Percentiles rank a stretch among this genome's conserved stretches.
These are phyloP conservation scores for Zoroaster sp. DNA, from an alignment of 53 echinoderm and acorn worm species.

Conservation along the genomic window DNA sequence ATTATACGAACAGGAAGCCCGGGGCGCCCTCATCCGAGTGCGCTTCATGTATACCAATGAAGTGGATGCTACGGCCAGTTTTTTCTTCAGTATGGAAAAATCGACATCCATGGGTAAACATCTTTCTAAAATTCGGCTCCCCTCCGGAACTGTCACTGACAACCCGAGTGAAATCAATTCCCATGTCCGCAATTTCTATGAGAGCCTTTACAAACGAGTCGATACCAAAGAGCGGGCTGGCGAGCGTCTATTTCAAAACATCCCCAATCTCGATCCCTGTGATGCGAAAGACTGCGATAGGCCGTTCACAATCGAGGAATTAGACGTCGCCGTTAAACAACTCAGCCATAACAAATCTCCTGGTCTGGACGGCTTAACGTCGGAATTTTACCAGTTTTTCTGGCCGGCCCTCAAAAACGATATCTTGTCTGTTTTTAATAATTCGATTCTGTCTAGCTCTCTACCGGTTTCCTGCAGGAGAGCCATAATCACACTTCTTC, in stretches of 20 bases:
- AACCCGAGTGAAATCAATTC: neutral
- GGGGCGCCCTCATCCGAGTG: neutral
- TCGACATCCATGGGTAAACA: neutral
- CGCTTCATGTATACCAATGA: neutral
- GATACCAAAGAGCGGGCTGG: neutral
- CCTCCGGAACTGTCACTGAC: neutral
- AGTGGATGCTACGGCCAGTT: neutral
- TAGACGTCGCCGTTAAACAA: neutral
- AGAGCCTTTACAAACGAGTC: neutral
- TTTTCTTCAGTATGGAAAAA: neutral
- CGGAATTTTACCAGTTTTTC: slow-evolving; percentile 48
- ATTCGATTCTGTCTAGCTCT: neutral
- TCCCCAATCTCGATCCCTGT: neutral
- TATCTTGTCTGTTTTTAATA: slow-evolving; percentile 37
- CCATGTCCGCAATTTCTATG: neutral
- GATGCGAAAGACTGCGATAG: neutral
- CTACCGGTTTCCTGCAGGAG: slow-evolving; percentile 31
- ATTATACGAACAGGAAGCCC: too few relatives aligned
- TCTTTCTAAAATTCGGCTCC: neutral
- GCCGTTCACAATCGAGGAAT: too few relatives aligned
- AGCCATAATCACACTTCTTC: slow-evolving; percentile 64
- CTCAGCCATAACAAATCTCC: slow-evolving; percentile 54
- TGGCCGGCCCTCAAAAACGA: slow-evolving; percentile 42
- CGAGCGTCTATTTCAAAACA: neutral
- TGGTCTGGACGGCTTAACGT: slow-evolving; percentile 58